Percentiles rank a stretch among this genome's conserved stretches.
Conservation (phyloP, 1,140 invertebrate genomes). For the Lucilia cuprina region DNA sequence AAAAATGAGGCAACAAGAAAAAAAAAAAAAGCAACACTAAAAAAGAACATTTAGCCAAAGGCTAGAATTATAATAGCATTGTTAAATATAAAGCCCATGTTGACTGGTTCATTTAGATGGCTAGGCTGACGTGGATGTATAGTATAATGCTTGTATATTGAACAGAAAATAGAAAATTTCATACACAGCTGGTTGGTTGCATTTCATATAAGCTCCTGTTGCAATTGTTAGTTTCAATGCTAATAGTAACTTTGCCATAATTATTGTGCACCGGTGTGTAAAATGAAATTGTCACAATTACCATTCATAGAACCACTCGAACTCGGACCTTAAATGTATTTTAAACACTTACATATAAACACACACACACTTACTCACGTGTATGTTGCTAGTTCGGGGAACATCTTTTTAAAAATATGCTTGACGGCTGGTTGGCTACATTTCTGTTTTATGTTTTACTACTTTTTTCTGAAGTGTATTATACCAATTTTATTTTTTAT, state of each 20-base stretch:
- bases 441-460: background rate
- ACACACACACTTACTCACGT: too few species aligned
- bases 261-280: conserved; percentile 38
- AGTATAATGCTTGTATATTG: background rate
- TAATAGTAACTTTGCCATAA: conserved; percentile 30
- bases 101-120: background rate
- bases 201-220: background rate
- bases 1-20: background rate
- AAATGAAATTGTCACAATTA: conserved; percentile 42
- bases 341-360: background rate
- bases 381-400: background rate
- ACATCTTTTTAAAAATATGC: conserved; percentile 12
- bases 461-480: background rate
- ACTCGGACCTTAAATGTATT: background rate
- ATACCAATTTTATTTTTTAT: background rate
- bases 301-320: conserved; percentile 5
- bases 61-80: conserved; percentile 3
- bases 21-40: background rate
- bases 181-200: background rate
- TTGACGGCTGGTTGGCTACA: background rate
- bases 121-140: background rate
- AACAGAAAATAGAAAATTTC: background rate
- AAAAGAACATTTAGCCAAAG: background rate
- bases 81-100: background rate
- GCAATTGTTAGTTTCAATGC: conserved; percentile 18